phyloP scores from a whole-genome alignment of 37 sponge, comb jelly and placozoan genomes.

The Beroe ovata region DNA sequence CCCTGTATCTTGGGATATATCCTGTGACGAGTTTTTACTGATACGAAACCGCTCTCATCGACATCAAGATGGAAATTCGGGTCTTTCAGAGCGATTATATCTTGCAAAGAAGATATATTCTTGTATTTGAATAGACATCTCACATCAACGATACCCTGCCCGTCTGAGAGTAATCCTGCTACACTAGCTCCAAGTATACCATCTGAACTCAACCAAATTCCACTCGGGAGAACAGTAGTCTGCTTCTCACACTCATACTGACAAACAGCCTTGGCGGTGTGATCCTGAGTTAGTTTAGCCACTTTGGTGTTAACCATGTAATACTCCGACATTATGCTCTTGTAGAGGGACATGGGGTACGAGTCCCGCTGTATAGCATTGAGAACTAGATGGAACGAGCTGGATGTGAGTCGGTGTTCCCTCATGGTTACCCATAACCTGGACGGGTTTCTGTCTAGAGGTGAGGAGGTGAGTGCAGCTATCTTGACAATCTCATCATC shows the following conservation, averaged over 20 bases:
- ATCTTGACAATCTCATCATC: not conserved
- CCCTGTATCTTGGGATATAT: slow-evolving; percentile 54
- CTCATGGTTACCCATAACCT: slow-evolving; percentile 15
- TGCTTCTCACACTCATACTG: not conserved
- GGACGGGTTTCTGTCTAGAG: not conserved
- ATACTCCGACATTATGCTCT: slow-evolving; percentile 36
- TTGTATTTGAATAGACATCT: slow-evolving; percentile 14
- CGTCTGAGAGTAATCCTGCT: slow-evolving; percentile 1
- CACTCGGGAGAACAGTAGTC: slow-evolving; percentile 5
- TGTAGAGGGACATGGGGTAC: slow-evolving; percentile 37
- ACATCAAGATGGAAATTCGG: slow-evolving; percentile 13
- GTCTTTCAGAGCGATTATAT: slow-evolving; percentile 7
- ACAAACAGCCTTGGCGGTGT: not conserved
- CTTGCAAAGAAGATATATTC: not conserved
- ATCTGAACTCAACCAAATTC: slow-evolving; percentile 13
- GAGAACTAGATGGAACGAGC: slow-evolving; percentile 28
- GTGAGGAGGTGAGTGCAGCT: slow-evolving; percentile 26
- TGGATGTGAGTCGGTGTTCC: slow-evolving; percentile 38
- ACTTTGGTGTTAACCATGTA: slow-evolving; percentile 57
- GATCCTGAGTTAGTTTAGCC: not conserved
- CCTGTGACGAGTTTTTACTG: not conserved
- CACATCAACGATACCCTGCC: slow-evolving; percentile 25
- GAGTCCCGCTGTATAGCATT: not conserved
- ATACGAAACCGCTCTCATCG: not conserved
- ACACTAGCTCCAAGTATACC: slow-evolving; percentile 55